Evolutionary conservation across 2,888 invertebrate species (phyloP), one percentile per base, ranked within the genome.

Genomic region (Seira musarum): DNA sequence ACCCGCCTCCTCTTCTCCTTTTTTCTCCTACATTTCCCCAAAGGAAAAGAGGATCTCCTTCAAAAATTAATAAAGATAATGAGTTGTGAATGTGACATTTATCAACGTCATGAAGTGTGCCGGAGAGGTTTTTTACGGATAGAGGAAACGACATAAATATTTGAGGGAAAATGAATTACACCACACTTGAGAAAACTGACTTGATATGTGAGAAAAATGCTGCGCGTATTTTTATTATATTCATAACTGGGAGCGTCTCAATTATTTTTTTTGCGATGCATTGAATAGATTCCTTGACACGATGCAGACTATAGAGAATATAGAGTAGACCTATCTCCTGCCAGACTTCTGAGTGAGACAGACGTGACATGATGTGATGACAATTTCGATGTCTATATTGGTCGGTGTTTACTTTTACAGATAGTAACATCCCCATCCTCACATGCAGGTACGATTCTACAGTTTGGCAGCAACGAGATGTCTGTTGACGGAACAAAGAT

Each of bases 401-500:
- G 8, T 30, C 30, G 30, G 30, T 30, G 30, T 30, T 30, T 30
- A 30, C 67, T 74, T 64, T 74, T 70, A 21, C 66, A 80, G 80
- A 75, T 80, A 66, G 65, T 74, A 63, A 21, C 70, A 66, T 24
- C 70, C 40, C 64, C 66, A 63, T 65, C 75, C 25, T 30, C 49
- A 69, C 67, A 35, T 68, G 75, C 35, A 63, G 75, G 53, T 25
- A 22, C 61, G 13, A 8, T 13, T n/a, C 53, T 53, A 3, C 53
- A 53, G 13, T 15, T 63, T 19, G 61, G 19, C 5, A 61, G 57
- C 49, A 80, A 80, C 35, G 80, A 80, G 46, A 80, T 74, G 80
- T 70, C 74, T 75, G 80, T 80, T 19, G 80, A 80, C 66, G 74
- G 74, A 68, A 69, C 80, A 70, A 74, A 80, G 70, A 53, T 15